Conservation (phyloP, 2,797 vertebrate species). For the Brotula barbata region DNA sequence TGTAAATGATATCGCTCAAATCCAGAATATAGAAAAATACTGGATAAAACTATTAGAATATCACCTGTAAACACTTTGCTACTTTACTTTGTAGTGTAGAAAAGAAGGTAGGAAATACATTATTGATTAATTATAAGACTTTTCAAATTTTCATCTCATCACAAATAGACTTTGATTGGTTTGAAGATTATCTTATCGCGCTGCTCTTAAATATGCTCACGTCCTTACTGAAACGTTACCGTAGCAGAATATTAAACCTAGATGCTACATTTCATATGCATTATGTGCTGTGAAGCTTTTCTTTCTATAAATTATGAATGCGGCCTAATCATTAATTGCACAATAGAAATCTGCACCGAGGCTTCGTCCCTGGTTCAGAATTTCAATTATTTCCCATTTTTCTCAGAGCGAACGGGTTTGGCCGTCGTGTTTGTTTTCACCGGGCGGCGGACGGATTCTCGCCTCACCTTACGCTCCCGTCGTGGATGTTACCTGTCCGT, state of each 20-base stretch:
- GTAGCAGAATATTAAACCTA: too few species aligned
- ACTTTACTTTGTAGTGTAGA: conserved; percentile 27
- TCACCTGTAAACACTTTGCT: conserved; percentile 52
- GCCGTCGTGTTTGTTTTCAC: not conserved
- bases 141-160: too few species aligned
- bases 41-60: conserved; percentile 23
- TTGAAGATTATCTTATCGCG: too few species aligned
- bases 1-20: conserved; percentile 24
- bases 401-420: not conserved
- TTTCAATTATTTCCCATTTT: not conserved
- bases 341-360: not conserved
- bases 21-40: conserved; percentile 18
- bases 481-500: not conserved
- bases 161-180: too few species aligned
- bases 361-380: not conserved
- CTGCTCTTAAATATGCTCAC: too few species aligned
- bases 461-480: not conserved
- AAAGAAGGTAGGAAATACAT: conserved; percentile 19
- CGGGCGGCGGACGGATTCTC: not conserved
- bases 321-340: not conserved
- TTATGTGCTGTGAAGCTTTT: too few species aligned
- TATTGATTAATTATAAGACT: not conserved
- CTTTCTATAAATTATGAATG: too few species aligned
- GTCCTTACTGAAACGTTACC: too few species aligned
- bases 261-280: too few species aligned